Conservation (phyloP, 2,113 vertebrate species). For the Bagarius yarrelli region DNA sequence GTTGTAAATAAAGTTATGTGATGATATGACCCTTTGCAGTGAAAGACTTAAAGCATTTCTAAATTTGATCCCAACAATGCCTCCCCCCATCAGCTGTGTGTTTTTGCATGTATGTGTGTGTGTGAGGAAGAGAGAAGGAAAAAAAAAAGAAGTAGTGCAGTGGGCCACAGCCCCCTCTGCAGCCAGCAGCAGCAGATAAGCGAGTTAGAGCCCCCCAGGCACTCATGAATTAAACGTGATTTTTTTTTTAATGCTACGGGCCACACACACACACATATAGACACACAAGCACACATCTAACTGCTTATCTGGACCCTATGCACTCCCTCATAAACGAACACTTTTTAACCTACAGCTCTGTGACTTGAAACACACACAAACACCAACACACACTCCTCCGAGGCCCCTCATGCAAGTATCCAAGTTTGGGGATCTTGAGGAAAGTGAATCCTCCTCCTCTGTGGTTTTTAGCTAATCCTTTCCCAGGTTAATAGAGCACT, state of each 20-base stretch:
- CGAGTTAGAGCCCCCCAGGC: conserved; percentile 50
- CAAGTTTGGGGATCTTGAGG: conserved; percentile 46
- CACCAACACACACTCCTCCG: conserved; percentile 23
- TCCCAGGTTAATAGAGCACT: conserved; percentile 76
- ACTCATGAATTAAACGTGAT: conserved; percentile 34
- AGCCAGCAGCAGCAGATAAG: conserved; percentile 69
- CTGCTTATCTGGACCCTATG: conserved; percentile 34
- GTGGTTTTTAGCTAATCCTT: conserved; percentile 70
- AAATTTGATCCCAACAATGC: conserved; percentile 46
- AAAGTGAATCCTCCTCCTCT: conserved; percentile 56
- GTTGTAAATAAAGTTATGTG: conserved; percentile 57
- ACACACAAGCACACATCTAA: conserved; percentile 54
- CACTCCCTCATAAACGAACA: conserved; percentile 24
- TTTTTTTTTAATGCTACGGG: conserved; percentile 36
- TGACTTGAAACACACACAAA: conserved; percentile 28
- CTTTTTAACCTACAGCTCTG: conserved; percentile 28
- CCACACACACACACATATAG: conserved; percentile 55
- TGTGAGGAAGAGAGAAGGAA: conserved; percentile 21
- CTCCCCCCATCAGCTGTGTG: conserved; percentile 54
- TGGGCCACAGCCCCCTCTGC: conserved; percentile 69
- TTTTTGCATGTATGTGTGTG: conserved; percentile 36
- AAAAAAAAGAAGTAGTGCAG: conserved; percentile 57
- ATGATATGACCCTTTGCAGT: conserved; percentile 69
- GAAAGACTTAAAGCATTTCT: too few relatives aligned
- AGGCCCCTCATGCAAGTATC: conserved; percentile 46